Base-by-base conservation (phyloP, 2,888 invertebrate species). In the Coleophora flavipennella region DNA sequence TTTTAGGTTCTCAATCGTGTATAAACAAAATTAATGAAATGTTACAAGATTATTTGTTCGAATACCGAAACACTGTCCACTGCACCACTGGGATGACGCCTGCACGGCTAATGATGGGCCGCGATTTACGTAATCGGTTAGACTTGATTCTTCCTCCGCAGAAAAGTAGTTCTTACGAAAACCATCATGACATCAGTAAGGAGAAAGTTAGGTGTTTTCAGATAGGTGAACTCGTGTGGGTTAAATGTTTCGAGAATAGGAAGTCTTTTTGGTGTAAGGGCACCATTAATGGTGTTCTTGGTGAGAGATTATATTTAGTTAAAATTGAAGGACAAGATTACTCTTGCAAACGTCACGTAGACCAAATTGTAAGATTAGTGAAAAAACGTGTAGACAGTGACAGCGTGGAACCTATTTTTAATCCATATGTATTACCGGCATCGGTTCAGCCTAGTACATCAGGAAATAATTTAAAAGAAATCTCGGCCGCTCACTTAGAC, bases 71-170 rank as follows among this genome's bases (percentile, higher is more conserved):
- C 27, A 42, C 47, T 2, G 43, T 40, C 27, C 49, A 51, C 29
- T 51, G 51, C 38, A 36, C 50, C 13, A 50, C 49, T 2, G 48
- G 49, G 1, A 35, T 38, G 12, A 42, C 49, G 13, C 51, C 51
- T 1, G 51, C 53, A 1, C 45, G 43, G 14, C 33, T 50, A 38
- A 50, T 49, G 46, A 48, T 53, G 26, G 50, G 53, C 11, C 28
- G 53, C 8, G 28, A 47, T 28, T 35, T 53, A 31, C 36, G 48
- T 29, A 39, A 47, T 1, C 41, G 50, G 8, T 35, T 53, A 12
- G 50, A 53, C 33, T 39, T 49, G 25, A 43, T 46, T 14, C 13
- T 39, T 13, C 43, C 43, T 1, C 3, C 9, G 2, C 13, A 37
- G 11, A 26, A 37, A 2, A 35, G 31, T n/a, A 10, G 1, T 8